Evolutionary conservation across 2,888 invertebrate genomes (phyloP).

Genomic region (Tiliacea citrago): DNA sequence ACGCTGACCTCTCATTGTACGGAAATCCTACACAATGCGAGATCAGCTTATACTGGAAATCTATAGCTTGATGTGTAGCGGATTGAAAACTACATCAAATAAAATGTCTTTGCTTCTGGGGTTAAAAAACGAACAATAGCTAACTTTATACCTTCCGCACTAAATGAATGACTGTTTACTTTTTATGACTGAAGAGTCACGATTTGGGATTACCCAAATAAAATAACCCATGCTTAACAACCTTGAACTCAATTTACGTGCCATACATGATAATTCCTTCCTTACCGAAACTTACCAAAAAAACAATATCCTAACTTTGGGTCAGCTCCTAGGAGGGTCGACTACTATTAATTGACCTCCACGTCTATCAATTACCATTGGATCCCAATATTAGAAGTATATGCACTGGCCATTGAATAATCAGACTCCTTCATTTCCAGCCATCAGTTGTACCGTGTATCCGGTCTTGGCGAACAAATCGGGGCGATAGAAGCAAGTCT

Average conservation of each 20-base stretch:
- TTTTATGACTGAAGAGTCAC: slow-evolving; percentile 23
- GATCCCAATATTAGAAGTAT: not conserved
- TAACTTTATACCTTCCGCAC: slow-evolving; percentile 6
- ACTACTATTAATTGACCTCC: not conserved
- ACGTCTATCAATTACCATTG: not conserved
- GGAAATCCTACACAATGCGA: no score
- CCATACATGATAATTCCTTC: not conserved
- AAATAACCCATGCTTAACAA: slow-evolving; percentile 8
- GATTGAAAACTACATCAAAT: no score
- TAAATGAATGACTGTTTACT: slow-evolving; percentile 2
- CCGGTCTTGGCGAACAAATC: slow-evolving; percentile 76
- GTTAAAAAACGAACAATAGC: not conserved
- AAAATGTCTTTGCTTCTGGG: no score
- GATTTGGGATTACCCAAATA: slow-evolving; percentile 12
- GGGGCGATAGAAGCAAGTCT: slow-evolving; percentile 74
- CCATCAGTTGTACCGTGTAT: slow-evolving; percentile 81
- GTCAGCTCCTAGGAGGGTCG: not conserved
- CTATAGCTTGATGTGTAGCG: no score
- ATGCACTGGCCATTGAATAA: not conserved
- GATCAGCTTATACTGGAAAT: no score
- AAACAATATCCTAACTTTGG: not conserved
- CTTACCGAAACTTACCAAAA: not conserved
- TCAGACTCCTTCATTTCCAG: slow-evolving; percentile 67
- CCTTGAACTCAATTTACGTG: slow-evolving; percentile 16
- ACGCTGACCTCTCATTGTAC: no score